Base-by-base conservation (phyloP, 2,888 invertebrate genomes). In the Cephalotes varians region DNA sequence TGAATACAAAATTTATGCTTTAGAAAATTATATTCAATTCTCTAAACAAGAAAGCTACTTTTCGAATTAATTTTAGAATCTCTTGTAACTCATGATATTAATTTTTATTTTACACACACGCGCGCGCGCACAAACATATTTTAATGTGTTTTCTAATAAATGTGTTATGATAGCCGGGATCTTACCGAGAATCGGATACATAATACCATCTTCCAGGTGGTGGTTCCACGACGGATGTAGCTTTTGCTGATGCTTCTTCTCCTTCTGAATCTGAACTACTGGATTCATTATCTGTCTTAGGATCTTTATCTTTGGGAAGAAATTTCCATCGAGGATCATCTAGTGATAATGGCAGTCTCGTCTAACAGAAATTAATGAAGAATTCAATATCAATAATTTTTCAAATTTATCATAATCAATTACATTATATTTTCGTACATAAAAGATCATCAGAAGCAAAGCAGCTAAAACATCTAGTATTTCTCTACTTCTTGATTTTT, bases 141-240 rank as follows among this genome's bases (percentile, higher is more conserved):
- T 56, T 12, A 18, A 44, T 40, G 2, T 12, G 12, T 7, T 40
- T 18, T 54, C 10, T 71, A 2, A 25, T 15, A 37, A 40, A 72
- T 40, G 3, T 54, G 6, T 34, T 60, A 44, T 40, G 47, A 60
- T 21, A 74, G 1, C 1, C 9, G 37, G 0, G 12, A n/a, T 25
- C 54, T 71, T 89, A 94, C 94, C 97, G 96, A 82, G 97, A 97
- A 95, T 99, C 99, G 81, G 99, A 99, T 71, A 99, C 97, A 93
- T 97, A 97, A 95, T 97, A 99, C 99, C 99, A 99, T 92, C 97
- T 97, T 15, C 98, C 98, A 1, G 96, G 94, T 1, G 97, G 96
- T 6, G 96, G 95, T 89, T 94, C 91, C 0, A 95, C 89, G 47
- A 94, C 94, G 0, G 94, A 93, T 0, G 94, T 88, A 34, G 92